Evolutionary conservation across 2,113 vertebrate species (phyloP), one percentile per base, ranked within the genome.

Genomic region (Ochotona curzoniae): DNA sequence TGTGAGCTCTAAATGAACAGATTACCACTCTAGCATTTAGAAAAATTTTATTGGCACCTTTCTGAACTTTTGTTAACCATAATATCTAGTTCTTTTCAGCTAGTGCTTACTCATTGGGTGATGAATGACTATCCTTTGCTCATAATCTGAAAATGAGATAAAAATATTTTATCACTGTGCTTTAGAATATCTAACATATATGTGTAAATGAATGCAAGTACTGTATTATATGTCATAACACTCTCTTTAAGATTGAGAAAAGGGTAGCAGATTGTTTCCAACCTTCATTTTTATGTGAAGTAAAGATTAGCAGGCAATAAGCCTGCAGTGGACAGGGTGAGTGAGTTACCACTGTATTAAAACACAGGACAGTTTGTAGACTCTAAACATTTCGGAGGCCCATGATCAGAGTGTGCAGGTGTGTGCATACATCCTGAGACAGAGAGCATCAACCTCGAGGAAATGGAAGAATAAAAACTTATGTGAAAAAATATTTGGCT

Each of bases 1-100:
- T 95, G 94, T 97, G 71, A 96, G 47, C 35, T 38, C 82, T 35
- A 63, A 95, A 94, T 94, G 94, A 94, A 63, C 28, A 95, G 51
- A 94, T 23, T 91, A 63, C 94, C 73, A 25, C 35, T 87, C 26
- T 87, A 80, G 13, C 83, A 78, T 73, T 93, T 91, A 95, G 93
- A 71, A 90, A 93, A 95, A 88, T 30, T 96, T 95, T 94, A 84
- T 69, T 85, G 92, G 1, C 51, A 4, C 44, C 28, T 75, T 47
- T 90, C 13, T 74, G 6, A 38, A 11, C 90, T 18, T 38, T 57
- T 73, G 3, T 66, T 81, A 67, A 23, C 23, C 32, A 81, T 61
- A 20, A 38, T 69, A 25, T 21, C 21, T 8, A 35, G 44, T 86
- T 83, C 10, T 10, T n/a, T 6, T 85, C 30, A 78, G 23, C 9